Conservation (phyloP, 1,140 invertebrate species). For the Elysia chlorotica region DNA sequence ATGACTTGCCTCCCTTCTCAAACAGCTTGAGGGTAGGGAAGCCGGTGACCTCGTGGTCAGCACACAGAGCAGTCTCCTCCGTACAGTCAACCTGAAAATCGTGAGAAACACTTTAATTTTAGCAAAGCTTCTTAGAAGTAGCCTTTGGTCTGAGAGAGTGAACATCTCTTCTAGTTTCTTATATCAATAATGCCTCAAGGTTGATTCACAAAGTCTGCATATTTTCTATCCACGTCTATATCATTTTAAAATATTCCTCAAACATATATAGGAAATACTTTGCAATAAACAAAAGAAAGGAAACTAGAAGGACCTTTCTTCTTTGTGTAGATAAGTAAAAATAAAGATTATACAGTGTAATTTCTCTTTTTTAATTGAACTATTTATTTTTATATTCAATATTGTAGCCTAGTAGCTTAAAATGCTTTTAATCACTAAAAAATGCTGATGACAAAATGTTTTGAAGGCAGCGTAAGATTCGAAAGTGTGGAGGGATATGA, state of each 20-base stretch:
- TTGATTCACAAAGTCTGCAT: no score
- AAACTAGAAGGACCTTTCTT: no score
- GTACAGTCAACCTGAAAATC: constrained; percentile 73
- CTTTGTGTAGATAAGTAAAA: no score
- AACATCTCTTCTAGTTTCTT: no score
- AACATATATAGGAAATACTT: background rate
- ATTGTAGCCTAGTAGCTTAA: no score
- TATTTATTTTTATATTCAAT: no score
- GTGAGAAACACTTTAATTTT: background rate
- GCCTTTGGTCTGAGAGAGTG: background rate
- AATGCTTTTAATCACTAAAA: no score
- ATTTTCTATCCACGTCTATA: background rate
- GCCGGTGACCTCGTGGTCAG: constrained; percentile 76
- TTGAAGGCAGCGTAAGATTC: no score
- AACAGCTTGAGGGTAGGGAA: constrained; percentile 79
- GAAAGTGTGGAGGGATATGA: no score
- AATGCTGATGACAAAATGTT: no score
- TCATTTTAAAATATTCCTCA: background rate
- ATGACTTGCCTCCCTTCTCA: constrained; percentile 68
- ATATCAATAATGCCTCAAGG: background rate
- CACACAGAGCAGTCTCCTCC: constrained; percentile 72
- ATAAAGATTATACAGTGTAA: no score
- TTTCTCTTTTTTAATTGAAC: no score
- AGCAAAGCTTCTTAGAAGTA: background rate
- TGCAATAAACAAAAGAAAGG: background rate